These are phyloP conservation scores for Rhysida immarginata DNA, from an alignment of 1,140 invertebrate genomes.

Conservation along the genomic window DNA sequence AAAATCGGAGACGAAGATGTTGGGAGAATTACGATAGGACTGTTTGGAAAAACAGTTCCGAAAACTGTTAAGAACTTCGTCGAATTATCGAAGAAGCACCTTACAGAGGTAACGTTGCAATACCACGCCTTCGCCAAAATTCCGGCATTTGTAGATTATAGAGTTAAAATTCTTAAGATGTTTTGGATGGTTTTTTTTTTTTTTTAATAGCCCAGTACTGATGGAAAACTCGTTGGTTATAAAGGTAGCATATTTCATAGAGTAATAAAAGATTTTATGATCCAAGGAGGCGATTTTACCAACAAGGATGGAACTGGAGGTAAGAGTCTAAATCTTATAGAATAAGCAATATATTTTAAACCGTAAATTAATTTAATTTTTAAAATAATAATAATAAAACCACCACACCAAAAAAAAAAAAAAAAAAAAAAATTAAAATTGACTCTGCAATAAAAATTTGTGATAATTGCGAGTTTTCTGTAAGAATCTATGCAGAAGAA, in stretches of 20 bases:
- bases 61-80: conserved; percentile 89
- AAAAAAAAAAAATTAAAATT: too few species aligned
- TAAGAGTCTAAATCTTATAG: conserved; percentile 21
- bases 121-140: conserved; percentile 3
- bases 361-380: too few species aligned
- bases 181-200: neutral
- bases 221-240: conserved; percentile 9
- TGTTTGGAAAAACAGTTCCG: conserved; percentile 86
- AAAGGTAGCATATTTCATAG: conserved; percentile 38
- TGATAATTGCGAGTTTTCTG: too few species aligned
- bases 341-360: neutral
- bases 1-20: conserved; percentile 56
- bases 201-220: neutral
- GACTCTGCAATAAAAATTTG: too few species aligned
- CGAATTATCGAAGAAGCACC: conserved; percentile 44
- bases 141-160: neutral
- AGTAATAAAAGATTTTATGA: conserved; percentile 74
- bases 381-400: too few species aligned
- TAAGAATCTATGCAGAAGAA: too few species aligned
- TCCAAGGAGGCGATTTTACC: conserved; percentile 82
- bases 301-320: conserved; percentile 83
- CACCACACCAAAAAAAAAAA: too few species aligned
- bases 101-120: conserved; percentile 42
- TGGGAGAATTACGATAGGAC: conserved; percentile 75
- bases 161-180: neutral